phyloP scores from a whole-genome alignment of 2,797 vertebrate genomes.

The Parambassis ranga region DNA sequence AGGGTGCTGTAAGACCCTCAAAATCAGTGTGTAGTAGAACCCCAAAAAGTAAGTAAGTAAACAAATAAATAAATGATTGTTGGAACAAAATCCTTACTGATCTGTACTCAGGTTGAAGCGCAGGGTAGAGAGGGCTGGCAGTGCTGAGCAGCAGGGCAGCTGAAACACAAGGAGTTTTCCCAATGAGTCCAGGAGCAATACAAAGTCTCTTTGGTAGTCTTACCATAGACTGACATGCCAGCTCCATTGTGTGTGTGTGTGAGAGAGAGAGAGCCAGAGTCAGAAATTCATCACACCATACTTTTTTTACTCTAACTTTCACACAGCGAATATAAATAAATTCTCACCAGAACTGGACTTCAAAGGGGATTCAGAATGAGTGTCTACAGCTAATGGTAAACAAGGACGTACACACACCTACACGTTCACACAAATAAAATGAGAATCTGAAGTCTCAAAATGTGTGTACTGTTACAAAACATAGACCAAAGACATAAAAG shows the following conservation, averaged over 20 bases:
- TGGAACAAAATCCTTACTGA: conserved; percentile 2
- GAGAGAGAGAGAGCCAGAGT: neutral
- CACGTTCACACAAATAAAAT: no score
- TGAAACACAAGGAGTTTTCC: conserved; percentile 6
- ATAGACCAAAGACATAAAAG: no score
- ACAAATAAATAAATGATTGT: neutral
- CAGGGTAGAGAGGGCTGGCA: neutral
- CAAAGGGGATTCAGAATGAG: no score
- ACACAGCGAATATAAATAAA: no score
- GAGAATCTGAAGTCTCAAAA: no score
- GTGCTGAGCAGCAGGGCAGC: neutral
- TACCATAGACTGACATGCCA: conserved; percentile 3
- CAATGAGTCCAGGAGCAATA: conserved; percentile 20
- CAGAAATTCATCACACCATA: conserved; percentile 13
- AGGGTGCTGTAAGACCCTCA: conserved; percentile 6
- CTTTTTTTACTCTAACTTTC: conserved; percentile 1
- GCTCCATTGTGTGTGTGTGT: neutral
- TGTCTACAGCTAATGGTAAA: no score
- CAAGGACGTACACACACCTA: no score
- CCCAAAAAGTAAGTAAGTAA: neutral
- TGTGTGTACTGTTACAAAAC: no score
- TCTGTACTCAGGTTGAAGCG: neutral
- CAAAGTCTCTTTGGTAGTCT: conserved; percentile 29
- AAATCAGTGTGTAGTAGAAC: neutral
- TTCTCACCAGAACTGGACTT: neutral